Percentiles rank a stretch among this genome's conserved stretches.
Conservation (phyloP, 1,140 invertebrate species). For the Geopemphigus sp. region DNA sequence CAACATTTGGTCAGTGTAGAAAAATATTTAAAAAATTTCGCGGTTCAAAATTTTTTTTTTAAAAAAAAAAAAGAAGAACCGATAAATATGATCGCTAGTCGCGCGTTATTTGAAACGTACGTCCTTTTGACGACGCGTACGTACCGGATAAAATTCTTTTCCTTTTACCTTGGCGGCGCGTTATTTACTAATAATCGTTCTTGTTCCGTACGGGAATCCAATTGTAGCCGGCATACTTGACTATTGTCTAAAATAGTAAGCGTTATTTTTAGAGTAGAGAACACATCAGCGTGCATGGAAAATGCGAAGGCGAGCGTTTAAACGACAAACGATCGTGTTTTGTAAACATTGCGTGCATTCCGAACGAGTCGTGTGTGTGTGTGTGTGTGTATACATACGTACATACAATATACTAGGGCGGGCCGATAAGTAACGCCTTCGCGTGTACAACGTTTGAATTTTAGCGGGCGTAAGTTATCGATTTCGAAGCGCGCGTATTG, state of each 20-base stretch:
- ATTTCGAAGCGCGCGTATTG: too few relatives aligned
- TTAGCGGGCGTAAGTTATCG: too few relatives aligned
- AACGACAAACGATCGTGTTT: not conserved
- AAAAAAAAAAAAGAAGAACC: conserved; percentile 10
- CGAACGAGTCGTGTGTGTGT: too few relatives aligned
- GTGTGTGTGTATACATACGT: too few relatives aligned
- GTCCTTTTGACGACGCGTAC: not conserved
- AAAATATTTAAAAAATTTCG: conserved; percentile 28
- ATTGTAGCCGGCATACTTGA: not conserved
- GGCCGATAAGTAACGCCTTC: too few relatives aligned
- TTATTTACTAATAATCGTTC: not conserved
- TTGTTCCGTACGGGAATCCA: not conserved
- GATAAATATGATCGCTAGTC: conserved; percentile 17
- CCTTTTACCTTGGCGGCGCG: too few relatives aligned
- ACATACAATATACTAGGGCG: too few relatives aligned
- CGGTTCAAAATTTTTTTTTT: not conserved
- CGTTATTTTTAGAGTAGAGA: not conserved
- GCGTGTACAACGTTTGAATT: too few relatives aligned
- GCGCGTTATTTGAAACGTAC: not conserved
- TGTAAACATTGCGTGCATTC: not conserved
- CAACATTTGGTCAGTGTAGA: not conserved
- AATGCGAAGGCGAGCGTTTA: not conserved
- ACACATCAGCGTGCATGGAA: conserved; percentile 1
- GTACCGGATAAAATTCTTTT: not conserved
- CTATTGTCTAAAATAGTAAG: not conserved